Evolutionary conservation across 2,888 invertebrate genomes (phyloP).

Genomic region (Leucoptera coffeella): DNA sequence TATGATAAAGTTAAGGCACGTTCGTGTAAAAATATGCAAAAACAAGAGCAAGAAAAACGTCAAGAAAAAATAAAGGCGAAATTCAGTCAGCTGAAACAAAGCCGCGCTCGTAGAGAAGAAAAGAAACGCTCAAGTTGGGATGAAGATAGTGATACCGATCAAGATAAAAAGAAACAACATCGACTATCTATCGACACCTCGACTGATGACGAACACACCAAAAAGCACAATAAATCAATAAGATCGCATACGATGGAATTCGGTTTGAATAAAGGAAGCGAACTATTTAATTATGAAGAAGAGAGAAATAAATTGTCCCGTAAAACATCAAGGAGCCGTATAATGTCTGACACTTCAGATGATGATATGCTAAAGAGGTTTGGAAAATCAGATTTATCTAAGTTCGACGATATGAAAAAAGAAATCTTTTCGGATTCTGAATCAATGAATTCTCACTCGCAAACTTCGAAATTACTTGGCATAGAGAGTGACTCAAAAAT

Average conservation of each 20-base stretch:
- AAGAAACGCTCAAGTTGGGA: conserved; percentile 89
- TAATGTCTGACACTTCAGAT: conserved; percentile 74
- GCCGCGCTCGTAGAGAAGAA: conserved; percentile 79
- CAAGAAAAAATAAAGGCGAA: conserved; percentile 84
- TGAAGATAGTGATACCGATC: conserved; percentile 73
- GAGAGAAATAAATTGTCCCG: conserved; percentile 54
- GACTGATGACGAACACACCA: conserved; percentile 44
- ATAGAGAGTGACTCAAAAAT: conserved; percentile 12
- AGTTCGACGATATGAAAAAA: conserved; percentile 42
- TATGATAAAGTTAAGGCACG: conserved; percentile 95
- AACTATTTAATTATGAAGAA: conserved; percentile 42
- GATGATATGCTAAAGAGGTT: conserved; percentile 56
- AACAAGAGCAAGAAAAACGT: conserved; percentile 82
- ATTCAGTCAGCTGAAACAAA: conserved; percentile 81
- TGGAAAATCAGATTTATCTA: no score
- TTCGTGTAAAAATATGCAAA: conserved; percentile 90
- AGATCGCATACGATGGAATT: no score
- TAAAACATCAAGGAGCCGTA: conserved; percentile 65
- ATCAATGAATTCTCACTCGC: conserved; percentile 9
- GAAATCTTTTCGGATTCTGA: conserved; percentile 51
- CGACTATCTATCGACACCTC: conserved; percentile 47
- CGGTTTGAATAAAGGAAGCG: conserved; percentile 37
- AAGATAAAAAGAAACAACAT: conserved; percentile 27
- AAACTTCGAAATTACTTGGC: neutral
- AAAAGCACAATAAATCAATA: no score